Base-by-base conservation (phyloP, 1,140 invertebrate species). In the Himalopsyche phryganea region DNA sequence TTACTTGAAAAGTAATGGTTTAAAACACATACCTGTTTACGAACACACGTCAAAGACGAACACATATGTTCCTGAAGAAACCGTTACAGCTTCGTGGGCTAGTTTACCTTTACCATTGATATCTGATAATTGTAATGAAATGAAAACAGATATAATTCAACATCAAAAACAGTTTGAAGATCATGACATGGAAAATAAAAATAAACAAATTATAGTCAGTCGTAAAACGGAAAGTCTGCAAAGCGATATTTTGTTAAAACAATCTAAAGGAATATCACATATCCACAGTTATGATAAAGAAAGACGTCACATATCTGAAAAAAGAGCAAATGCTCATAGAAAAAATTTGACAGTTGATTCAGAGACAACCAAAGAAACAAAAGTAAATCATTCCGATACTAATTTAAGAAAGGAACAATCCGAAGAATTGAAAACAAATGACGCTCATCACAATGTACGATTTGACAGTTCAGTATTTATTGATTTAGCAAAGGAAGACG, bases 91-190 rank as follows among this genome's bases (percentile, higher is more conserved):
- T 17, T 1, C 44, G 1, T 42, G 44, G 35, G 14, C 51, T 23
- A 20, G 49, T n/a, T 36, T 10, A 7, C 54, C 60, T 9, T 36
- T 28, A 13, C 33, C 53, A 18, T 44, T 63, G 18, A 20, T 63
- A 10, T 59, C 57, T 5, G 57, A 63, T 10, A 57, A 63, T 28
- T 63, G 61, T 19, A 36, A 36, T 11, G 61, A 63, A 44, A 63
- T 57, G 41, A 59, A 60, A 54, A 45, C 18, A 17, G 20, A 46
- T 17, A 46, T 32, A n/a, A 9, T 33, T 1, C 36, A 46, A 11
- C 13, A 28, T n/a, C 19, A 2, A 11, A 20, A 15, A 11, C 9
- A 20, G 9, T 42, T 54, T 32, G 52, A 63, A 49, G 61, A 60
- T 4, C 48, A 20, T 10, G 61, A 63, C 38, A 63, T 63, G 61